Conservation (phyloP, 2,888 invertebrate genomes). For the Leptothorax acervorum region DNA sequence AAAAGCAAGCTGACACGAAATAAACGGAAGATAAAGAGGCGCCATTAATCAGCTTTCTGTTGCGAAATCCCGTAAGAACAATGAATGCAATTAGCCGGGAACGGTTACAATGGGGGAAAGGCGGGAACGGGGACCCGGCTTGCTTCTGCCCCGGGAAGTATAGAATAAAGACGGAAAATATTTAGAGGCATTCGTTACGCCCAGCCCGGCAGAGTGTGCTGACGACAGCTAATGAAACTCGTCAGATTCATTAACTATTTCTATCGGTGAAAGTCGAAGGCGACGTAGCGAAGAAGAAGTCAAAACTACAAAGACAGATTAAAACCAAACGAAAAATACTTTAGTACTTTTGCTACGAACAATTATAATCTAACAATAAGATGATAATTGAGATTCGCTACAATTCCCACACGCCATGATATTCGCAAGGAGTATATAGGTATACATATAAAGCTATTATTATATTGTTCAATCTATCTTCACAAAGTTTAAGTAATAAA, state of each 20-base stretch:
- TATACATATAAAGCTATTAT: neutral
- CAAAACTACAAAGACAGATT: neutral
- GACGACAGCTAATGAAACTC: constrained; percentile 54
- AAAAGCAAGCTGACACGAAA: constrained; percentile 43
- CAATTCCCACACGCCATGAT: neutral
- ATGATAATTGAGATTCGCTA: neutral
- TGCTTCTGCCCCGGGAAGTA: constrained; percentile 29
- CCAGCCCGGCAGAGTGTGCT: constrained; percentile 13
- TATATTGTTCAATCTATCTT: neutral
- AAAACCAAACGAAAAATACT: neutral
- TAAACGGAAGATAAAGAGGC: constrained; percentile 45
- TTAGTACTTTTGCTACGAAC: neutral
- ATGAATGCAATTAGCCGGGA: constrained; percentile 50
- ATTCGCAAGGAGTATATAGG: too few species aligned
- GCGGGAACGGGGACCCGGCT: neutral
- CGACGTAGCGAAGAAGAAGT: neutral
- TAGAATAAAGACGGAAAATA: constrained; percentile 49
- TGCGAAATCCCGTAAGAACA: constrained; percentile 54
- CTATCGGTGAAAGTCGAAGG: constrained; percentile 17
- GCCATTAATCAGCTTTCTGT: constrained; percentile 54
- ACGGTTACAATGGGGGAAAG: constrained; percentile 23
- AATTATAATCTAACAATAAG: neutral
- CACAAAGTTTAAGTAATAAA: neutral
- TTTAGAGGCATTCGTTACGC: constrained; percentile 43
- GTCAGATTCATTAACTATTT: constrained; percentile 41